Evolutionary conservation across 2,113 vertebrate genomes (phyloP).

Genomic region (Halcyon senegalensis): DNA sequence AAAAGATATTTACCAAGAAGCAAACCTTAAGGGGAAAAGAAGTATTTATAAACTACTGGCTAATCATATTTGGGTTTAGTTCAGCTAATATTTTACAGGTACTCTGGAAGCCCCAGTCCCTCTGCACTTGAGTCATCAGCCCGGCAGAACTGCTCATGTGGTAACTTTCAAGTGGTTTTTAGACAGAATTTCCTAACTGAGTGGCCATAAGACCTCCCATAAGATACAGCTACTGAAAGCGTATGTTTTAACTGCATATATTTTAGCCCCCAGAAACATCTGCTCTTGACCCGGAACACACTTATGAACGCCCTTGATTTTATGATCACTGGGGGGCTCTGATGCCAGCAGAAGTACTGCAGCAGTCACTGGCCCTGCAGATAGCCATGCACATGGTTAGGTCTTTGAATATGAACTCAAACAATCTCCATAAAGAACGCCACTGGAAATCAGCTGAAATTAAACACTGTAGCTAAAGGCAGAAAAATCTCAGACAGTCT

Average conservation of each 20-base stretch:
- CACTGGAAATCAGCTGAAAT: background rate
- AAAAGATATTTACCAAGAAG: background rate
- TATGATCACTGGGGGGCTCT: background rate
- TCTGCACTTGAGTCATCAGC: background rate
- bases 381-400: background rate
- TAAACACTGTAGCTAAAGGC: background rate
- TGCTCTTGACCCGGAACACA: background rate
- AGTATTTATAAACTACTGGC: background rate
- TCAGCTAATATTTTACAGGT: background rate
- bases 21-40: background rate
- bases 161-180: background rate
- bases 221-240: background rate
- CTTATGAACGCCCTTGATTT: background rate
- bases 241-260: background rate
- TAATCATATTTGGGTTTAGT: background rate
- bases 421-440: background rate
- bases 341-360: background rate
- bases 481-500: background rate
- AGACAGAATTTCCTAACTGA: background rate
- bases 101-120: background rate
- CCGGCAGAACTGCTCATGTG: background rate
- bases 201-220: background rate
- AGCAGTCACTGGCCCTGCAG: background rate
- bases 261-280: background rate
- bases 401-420: background rate